phyloP scores from a whole-genome alignment of 2,888 invertebrate species.

The Elegia similella region DNA sequence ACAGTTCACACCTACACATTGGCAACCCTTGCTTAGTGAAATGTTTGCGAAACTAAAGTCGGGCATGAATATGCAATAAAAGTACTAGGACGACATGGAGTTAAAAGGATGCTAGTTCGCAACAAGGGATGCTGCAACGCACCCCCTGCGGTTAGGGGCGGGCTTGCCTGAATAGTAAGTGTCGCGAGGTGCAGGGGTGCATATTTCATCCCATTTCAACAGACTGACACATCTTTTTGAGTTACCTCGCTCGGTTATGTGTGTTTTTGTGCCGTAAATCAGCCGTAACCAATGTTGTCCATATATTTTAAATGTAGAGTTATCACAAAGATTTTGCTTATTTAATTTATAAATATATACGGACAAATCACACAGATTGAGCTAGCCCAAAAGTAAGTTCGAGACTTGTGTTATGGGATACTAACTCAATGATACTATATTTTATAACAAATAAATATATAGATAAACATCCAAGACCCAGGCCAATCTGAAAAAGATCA shows the following conservation, averaged over 20 bases:
- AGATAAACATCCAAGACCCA: no score
- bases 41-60: conserved; percentile 61
- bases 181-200: conserved; percentile 35
- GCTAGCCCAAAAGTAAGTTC: no score
- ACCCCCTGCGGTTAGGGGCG: conserved; percentile 63
- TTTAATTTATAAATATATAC: no score
- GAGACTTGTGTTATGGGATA: no score
- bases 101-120: conserved; percentile 58
- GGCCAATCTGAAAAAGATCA: no score
- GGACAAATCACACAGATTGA: no score
- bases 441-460: no score
- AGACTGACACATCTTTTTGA: background rate
- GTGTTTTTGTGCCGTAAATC: background rate
- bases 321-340: no score
- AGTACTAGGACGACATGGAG: conserved; percentile 66
- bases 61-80: conserved; percentile 77
- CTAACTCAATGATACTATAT: no score
- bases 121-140: conserved; percentile 65
- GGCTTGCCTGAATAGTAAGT: conserved; percentile 36
- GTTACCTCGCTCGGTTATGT: background rate
- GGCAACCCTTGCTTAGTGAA: conserved; percentile 10
- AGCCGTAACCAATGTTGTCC: background rate
- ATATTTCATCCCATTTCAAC: conserved; percentile 32
- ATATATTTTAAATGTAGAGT: background rate
- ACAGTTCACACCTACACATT: background rate